phyloP scores from a whole-genome alignment of 2,888 invertebrate genomes.

The Ceraclea dissimilis region DNA sequence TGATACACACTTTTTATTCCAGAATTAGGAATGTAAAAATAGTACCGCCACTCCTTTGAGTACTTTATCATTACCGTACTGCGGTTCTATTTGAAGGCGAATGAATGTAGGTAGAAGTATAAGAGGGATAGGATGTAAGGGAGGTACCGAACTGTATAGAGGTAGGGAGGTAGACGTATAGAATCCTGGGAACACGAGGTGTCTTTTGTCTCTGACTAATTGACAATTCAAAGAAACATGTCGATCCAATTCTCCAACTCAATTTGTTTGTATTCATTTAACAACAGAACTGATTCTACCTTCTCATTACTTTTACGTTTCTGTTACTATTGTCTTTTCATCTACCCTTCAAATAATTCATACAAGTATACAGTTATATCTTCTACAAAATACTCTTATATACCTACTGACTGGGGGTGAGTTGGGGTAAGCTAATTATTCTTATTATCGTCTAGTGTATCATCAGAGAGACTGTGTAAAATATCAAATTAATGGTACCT shows the following conservation, averaged over 20 bases:
- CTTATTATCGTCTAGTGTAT: no score
- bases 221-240: constrained; percentile 27
- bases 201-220: constrained; percentile 35
- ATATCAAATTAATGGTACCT: no score
- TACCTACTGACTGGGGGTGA: no score
- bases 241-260: constrained; percentile 26
- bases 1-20: no score
- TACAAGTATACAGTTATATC: no score
- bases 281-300: constrained; percentile 14
- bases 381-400: no score
- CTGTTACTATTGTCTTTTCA: not conserved
- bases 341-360: not conserved
- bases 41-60: no score
- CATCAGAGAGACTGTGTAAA: no score
- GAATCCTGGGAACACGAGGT: constrained; percentile 32
- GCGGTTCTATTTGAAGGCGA: constrained; percentile 10
- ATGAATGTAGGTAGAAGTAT: constrained; percentile 3
- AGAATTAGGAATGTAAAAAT: no score
- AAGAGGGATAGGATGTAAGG: constrained; percentile 7
- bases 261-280: constrained; percentile 27
- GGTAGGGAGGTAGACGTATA: constrained; percentile 8
- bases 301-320: constrained; percentile 15
- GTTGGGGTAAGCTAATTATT: no score
- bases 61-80: constrained; percentile 7
- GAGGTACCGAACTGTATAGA: constrained; percentile 9